Evolutionary conservation across 2,888 invertebrate genomes (phyloP).

Genomic region (Phengaris alcon): DNA sequence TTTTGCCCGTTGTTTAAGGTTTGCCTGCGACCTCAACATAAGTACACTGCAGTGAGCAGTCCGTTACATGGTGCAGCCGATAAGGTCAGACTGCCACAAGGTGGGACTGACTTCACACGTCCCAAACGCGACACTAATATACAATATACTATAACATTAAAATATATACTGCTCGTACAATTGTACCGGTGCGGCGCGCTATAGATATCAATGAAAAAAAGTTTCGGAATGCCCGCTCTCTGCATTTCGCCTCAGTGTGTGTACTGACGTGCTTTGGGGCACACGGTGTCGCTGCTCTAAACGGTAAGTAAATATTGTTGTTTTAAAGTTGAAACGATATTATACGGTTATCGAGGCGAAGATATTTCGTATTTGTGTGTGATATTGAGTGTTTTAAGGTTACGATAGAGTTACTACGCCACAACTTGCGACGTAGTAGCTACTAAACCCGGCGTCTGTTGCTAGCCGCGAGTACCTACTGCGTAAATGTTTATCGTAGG

Average conservation of each 20-base stretch:
- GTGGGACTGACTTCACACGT: slow-evolving; percentile 54
- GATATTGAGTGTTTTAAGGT: slow-evolving; percentile 49
- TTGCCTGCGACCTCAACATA: not conserved
- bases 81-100: slow-evolving; percentile 65
- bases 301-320: slow-evolving; percentile 33
- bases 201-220: slow-evolving; percentile 18
- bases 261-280: not conserved
- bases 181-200: not conserved
- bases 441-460: slow-evolving; percentile 62
- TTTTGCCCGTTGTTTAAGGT: not conserved
- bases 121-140: slow-evolving; percentile 47
- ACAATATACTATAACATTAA: slow-evolving; percentile 12
- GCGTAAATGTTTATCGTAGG: slow-evolving; percentile 55
- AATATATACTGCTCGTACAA: not conserved
- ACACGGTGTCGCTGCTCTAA: slow-evolving; percentile 1
- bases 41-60: slow-evolving; percentile 47
- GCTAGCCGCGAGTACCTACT: slow-evolving; percentile 61
- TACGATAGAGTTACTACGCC: slow-evolving; percentile 67
- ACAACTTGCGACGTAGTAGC: slow-evolving; percentile 64
- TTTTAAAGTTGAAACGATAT: not conserved
- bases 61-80: slow-evolving; percentile 61
- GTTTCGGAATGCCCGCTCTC: not conserved
- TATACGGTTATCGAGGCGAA: not conserved
- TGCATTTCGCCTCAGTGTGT: slow-evolving; percentile 6
- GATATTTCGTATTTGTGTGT: not conserved